Conservation (phyloP, 1,140 invertebrate genomes). For the Leptinotarsa undecemlineata region DNA sequence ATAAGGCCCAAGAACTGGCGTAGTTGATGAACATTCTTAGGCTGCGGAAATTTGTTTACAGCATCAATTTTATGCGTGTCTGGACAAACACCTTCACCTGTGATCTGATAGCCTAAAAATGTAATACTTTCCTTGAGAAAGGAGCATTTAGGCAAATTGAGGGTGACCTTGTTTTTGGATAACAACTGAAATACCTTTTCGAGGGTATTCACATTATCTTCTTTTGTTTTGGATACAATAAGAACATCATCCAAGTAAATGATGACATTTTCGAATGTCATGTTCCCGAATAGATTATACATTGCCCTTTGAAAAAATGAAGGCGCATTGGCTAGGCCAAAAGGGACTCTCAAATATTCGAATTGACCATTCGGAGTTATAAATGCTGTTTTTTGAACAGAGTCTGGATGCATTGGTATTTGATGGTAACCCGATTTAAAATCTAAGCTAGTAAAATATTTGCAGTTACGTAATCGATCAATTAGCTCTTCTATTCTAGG, state of each 20-base stretch:
- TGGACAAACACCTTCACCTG: conserved; percentile 36
- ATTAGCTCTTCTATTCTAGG: conserved; percentile 57
- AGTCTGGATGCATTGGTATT: too few relatives aligned
- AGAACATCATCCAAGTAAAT: too few relatives aligned
- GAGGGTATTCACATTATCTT: conserved; percentile 52
- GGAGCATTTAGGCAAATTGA: conserved; percentile 44
- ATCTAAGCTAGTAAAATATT: conserved; percentile 40
- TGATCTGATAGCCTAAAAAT: conserved; percentile 25
- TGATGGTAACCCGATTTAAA: conserved; percentile 47
- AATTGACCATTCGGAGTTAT: too few relatives aligned
- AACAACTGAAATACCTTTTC: conserved; percentile 37
- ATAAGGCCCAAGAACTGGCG: conserved; percentile 54
- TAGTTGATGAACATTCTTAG: conserved; percentile 47
- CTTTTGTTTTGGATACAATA: conserved; percentile 49
- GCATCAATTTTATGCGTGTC: conserved; percentile 39
- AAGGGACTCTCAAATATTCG: too few relatives aligned
- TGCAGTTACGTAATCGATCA: conserved; percentile 36
- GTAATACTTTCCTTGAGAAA: conserved; percentile 37
- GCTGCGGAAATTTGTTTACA: conserved; percentile 30
- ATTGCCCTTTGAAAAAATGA: too few relatives aligned
- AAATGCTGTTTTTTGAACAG: too few relatives aligned
- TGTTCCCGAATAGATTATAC: too few relatives aligned
- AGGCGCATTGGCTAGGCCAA: too few relatives aligned
- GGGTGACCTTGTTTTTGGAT: conserved; percentile 28
- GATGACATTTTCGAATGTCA: too few relatives aligned